Evolutionary conservation across 2,888 invertebrate genomes (phyloP).

Genomic region (Cheilosia vulpina): DNA sequence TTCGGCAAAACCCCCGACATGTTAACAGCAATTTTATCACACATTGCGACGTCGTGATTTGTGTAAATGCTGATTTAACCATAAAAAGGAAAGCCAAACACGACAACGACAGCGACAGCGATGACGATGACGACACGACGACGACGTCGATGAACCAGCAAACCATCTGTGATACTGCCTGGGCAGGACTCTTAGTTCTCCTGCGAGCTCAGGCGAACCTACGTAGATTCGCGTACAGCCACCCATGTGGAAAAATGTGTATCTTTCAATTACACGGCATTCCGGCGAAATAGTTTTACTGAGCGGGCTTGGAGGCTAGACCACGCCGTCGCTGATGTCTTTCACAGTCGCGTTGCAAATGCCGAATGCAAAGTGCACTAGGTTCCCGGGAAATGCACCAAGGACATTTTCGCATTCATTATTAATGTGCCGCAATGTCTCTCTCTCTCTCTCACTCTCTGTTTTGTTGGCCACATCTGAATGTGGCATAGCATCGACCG

Average conservation of each 20-base stretch:
- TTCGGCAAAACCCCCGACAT: slow-evolving; percentile 31
- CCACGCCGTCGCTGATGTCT: slow-evolving; percentile 24
- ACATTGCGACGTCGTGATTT: slow-evolving; percentile 59
- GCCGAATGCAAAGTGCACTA: slow-evolving; percentile 60
- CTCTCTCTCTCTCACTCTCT: slow-evolving; percentile 24
- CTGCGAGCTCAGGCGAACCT: background rate
- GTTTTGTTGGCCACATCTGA: slow-evolving; percentile 11
- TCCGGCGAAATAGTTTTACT: slow-evolving; percentile 61
- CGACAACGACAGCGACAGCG: background rate
- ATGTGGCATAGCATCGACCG: background rate
- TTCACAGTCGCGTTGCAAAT: slow-evolving; percentile 24
- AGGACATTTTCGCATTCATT: slow-evolving; percentile 66
- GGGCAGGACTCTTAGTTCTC: slow-evolving; percentile 53
- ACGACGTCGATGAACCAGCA: slow-evolving; percentile 2
- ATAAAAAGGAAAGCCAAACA: slow-evolving; percentile 48
- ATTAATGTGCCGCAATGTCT: slow-evolving; percentile 45
- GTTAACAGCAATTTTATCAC: slow-evolving; percentile 64
- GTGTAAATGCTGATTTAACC: slow-evolving; percentile 57
- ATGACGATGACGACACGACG: slow-evolving; percentile 2
- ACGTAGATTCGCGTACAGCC: slow-evolving; percentile 39
- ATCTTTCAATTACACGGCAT: slow-evolving; percentile 71
- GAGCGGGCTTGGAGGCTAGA: slow-evolving; percentile 24
- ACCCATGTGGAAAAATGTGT: slow-evolving; percentile 63
- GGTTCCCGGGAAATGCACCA: slow-evolving; percentile 71
- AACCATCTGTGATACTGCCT: slow-evolving; percentile 20